Base-by-base conservation (phyloP, 2,888 invertebrate species). In the Conistra vaccinii region DNA sequence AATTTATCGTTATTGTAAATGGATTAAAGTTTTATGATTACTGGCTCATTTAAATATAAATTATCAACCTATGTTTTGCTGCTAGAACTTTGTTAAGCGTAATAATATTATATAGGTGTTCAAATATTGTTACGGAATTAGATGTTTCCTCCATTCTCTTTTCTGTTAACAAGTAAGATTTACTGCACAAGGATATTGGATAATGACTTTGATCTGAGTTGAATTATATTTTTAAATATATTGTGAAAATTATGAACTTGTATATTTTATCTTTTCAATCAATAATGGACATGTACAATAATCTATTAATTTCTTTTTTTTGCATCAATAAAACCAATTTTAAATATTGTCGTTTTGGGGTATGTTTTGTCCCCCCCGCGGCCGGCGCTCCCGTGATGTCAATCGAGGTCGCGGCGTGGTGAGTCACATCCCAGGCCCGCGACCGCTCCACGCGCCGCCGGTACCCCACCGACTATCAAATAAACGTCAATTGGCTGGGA, bases 181-280 rank as follows among this genome's bases (percentile, higher is more conserved):
- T 92, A 94, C 92, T 95, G 96, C 96, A 96, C 96, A 96, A 96
- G 96, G 96, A 96, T 96, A 96, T 96, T 96, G 96, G 96, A 95
- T 94, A 48, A 94, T 90, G 89, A 95, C 93, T 95, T 95, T 93
- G 95, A 96, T 96, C 96, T 95, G 95, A 95, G 96, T 96, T 96
- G 92, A 93, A 95, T 95, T 96, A 95, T 96, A 96, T 96, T 96
- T 87, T 96, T 96, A 95, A 96, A 94, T 93, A 95, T 95, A 95
- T 94, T 92, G 93, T 95, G 95, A 92, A 94, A 96, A 95, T 92
- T 94, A 93, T 93, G 92, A 94, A 94, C 93, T 93, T 96, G 95
- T 96, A 96, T 96, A 96, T 95, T 96, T 95, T 94, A 94, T 89
- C 95, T 95, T 95, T 94, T 94, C 93, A 94, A 95, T 96, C 94